These are phyloP conservation scores for Calcarius ornatus DNA, from an alignment of 2,113 vertebrate genomes.

Conservation along the genomic window DNA sequence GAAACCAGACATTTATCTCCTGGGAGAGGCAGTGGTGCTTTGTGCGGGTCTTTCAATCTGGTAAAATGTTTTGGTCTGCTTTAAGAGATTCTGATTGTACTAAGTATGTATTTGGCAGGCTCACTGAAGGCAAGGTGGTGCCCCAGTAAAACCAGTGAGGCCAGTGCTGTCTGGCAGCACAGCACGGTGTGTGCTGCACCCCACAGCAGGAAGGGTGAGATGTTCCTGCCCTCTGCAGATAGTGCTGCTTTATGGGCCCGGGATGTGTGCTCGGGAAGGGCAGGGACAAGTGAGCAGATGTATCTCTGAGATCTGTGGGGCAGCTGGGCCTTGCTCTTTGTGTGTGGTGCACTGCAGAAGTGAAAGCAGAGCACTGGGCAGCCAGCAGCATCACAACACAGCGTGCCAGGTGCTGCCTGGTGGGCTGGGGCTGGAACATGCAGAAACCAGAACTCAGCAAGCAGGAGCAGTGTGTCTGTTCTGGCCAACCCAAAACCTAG, in stretches of 20 bases:
- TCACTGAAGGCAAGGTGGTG: not conserved
- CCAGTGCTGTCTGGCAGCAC: not conserved
- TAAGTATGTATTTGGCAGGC: not conserved
- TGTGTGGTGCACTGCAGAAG: not conserved
- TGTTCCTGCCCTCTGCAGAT: not conserved
- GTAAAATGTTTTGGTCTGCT: not conserved
- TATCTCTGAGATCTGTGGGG: not conserved
- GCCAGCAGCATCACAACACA: not conserved
- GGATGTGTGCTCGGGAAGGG: not conserved
- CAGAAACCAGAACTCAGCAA: not conserved
- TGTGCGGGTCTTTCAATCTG: not conserved
- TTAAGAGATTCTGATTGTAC: not conserved
- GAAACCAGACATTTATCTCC: not conserved
- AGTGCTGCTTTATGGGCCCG: not conserved
- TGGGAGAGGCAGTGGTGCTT: not conserved
- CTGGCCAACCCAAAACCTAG: fast-evolving
- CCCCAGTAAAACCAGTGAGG: not conserved
- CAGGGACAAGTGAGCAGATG: not conserved
- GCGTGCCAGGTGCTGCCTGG: not conserved
- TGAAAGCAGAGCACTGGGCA: not conserved
- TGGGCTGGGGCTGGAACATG: not conserved
- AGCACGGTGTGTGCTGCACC: fast-evolving
- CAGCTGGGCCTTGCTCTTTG: not conserved
- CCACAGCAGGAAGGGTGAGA: not conserved
- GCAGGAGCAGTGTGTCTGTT: not conserved